Evolutionary conservation across 2,113 vertebrate genomes (phyloP), one percentile per base, ranked within the genome.

Genomic region (Hucho hucho): DNA sequence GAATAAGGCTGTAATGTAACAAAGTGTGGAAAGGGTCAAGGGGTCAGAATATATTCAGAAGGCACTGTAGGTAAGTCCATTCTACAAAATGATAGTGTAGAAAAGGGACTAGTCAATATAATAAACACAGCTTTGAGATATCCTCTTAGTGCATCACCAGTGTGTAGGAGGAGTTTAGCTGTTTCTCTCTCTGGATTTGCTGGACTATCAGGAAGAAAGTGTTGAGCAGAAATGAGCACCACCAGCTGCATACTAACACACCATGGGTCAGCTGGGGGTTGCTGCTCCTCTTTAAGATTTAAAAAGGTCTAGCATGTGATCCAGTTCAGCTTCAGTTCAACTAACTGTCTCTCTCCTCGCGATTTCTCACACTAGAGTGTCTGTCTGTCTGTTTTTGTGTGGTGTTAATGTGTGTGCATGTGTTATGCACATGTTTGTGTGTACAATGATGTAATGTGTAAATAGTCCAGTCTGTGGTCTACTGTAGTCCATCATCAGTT

Each of bases 121-220:
- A 18, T 16, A 53, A 53, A 53, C 49, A 53, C 14, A 4, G 16
- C 49, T 13, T 53, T 53, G 49, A 18, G 13, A 53, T 53, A 53
- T 16, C 49, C 49, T 18, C 49, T 53, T 18, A 18, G 49, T 53
- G 3, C 13, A 24, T 32, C 26, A 24, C 5, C n/a, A 75, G 80
- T 83, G 84, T 87, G 87, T 84, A 83, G 83, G 87, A 68, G 82
- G 85, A 80, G 82, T 72, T 84, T 77, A 83, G 77, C 49, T 74
- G 24, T 81, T 53, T 79, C 29, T 71, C 37, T 73, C 69, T 70
- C 20, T n/a, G n/a, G 43, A 24, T 69, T 13, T 24, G 43, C 28
- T n/a, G 20, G 7, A 1, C 67, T 69, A 47, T 69, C 37, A 47
- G 67, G n/a, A 69, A n/a, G 20, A 20, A 20, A n/a, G 32, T 25